Conservation (phyloP, 1,140 invertebrate genomes). For the Radopholus similis region DNA sequence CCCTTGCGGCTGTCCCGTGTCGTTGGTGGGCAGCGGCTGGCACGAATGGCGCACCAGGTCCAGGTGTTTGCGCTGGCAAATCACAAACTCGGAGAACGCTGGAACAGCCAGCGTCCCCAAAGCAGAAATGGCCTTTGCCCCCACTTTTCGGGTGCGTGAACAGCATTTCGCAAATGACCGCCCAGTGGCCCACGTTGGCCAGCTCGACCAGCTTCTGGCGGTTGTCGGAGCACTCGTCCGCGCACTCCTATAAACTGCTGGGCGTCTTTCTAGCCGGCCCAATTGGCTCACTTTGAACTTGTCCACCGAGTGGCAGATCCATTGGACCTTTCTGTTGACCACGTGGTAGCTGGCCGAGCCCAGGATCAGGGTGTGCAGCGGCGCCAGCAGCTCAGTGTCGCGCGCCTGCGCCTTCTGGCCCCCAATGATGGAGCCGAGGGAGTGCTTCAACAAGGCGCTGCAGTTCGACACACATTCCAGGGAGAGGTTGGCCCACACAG, state of each 20-base stretch:
- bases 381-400: too few species aligned
- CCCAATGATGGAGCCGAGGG: too few species aligned
- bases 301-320: background rate
- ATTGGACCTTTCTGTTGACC: background rate
- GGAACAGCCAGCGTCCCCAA: background rate
- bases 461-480: too few species aligned
- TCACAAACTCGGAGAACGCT: conserved; percentile 15
- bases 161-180: background rate
- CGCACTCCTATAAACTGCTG: background rate
- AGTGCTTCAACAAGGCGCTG: too few species aligned
- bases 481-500: too few species aligned
- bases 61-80: conserved; percentile 11
- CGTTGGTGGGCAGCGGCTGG: background rate
- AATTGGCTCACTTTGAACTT: background rate
- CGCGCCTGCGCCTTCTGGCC: too few species aligned
- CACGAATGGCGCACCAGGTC: background rate
- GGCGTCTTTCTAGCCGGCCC: background rate
- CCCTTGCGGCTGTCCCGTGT: background rate
- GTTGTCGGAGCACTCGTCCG: background rate
- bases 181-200: conserved; percentile 13
- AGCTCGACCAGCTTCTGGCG: conserved; percentile 8
- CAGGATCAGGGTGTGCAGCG: background rate
- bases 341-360: background rate
- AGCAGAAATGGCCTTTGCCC: too few species aligned
- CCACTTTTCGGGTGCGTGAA: background rate